Base-by-base conservation (phyloP, 2,797 vertebrate species). In the Coreius guichenoti region DNA sequence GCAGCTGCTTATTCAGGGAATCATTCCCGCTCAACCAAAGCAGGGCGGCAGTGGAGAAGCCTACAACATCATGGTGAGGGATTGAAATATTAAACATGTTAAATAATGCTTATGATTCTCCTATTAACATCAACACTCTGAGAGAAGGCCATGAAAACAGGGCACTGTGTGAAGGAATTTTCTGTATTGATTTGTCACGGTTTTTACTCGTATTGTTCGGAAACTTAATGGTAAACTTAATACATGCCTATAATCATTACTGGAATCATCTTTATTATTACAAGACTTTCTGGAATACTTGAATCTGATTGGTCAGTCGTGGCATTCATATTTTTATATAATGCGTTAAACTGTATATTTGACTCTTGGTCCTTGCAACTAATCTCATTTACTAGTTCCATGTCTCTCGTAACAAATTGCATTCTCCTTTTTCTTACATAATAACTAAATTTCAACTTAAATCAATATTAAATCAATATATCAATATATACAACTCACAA, bases 1-100 rank as follows among this genome's bases (percentile, higher is more conserved):
- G 89, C 95, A 99, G 89, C 92, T 97, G 82, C 94, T 94, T 86
- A 93, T 88, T 65, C 94, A 97, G 88, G 96, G 96, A 87, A 96
- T 97, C 92, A 97, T 97, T 86, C 93, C 95, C 49, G 93, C 90
- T 63, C 91, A 90, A 58, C 92, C 78, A 77, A 91, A 68, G 88
- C 86, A 91, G 72, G 89, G 86, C 63, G 87, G 90, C 91, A 92
- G 90, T 29, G 94, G 91, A 90, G 92, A 96, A 91, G 92, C 91
- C 0, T 95, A 94, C 39, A 93, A 95, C 87, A 92, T 96, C 89
- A 93, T 91, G 94, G 96, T 96, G 92, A 93, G 94, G 85, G 56
- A 12, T 36, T 65, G 21, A 29, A 73, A 51, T 54, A 49, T 68
- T 17, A 70, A 68, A 54, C 3, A 16, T 61, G 26, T 45, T 8